Conservation (phyloP, 2,113 vertebrate species). For the Trichechus manatus region DNA sequence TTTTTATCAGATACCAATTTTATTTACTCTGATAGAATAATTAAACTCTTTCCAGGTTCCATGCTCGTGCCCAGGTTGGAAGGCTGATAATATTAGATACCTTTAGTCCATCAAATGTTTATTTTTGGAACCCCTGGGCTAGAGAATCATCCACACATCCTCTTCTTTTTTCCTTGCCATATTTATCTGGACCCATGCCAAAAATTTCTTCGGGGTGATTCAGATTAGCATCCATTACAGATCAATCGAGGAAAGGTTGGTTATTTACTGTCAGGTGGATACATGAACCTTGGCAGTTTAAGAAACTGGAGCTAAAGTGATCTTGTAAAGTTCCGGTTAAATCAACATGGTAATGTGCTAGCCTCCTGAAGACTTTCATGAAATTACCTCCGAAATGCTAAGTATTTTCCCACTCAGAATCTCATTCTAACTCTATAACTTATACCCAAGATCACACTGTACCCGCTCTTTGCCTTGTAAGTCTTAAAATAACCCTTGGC, state of each 20-base stretch:
- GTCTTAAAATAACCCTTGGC: conserved; percentile 78
- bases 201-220: conserved; percentile 71
- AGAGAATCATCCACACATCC: conserved; percentile 33
- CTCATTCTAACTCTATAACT: conserved; percentile 71
- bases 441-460: conserved; percentile 72
- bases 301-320: conserved; percentile 80
- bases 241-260: conserved; percentile 60
- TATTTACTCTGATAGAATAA: conserved; percentile 59
- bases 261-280: conserved; percentile 72
- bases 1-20: conserved; percentile 22
- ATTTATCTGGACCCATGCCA: conserved; percentile 58
- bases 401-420: conserved; percentile 76
- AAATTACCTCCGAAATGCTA: conserved; percentile 78
- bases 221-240: conserved; percentile 76
- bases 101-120: not conserved
- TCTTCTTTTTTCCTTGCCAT: not conserved
- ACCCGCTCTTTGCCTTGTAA: conserved; percentile 74
- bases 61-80: conserved; percentile 20
- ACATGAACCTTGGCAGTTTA: conserved; percentile 67
- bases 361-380: conserved; percentile 68
- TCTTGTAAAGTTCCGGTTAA: conserved; percentile 78
- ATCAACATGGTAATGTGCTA: conserved; percentile 63
- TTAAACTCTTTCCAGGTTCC: conserved; percentile 17
- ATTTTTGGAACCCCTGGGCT: conserved; percentile 42
- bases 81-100: conserved; percentile 20